Conservation (phyloP, 2,113 vertebrate genomes). For the Bubo scandiacus region DNA sequence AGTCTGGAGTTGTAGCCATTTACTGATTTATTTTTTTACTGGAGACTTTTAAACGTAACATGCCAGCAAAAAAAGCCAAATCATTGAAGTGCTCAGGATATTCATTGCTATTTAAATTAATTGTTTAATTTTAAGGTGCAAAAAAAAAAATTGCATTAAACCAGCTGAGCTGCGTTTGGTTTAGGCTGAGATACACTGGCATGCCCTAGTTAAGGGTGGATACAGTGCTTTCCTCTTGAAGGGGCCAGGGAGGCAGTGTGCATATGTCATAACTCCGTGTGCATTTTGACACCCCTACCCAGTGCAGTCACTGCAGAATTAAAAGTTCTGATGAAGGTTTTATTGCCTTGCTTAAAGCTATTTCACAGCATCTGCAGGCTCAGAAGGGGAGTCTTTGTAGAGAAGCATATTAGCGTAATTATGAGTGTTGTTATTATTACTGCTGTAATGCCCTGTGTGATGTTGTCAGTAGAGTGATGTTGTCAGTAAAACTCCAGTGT, state of each 20-base stretch:
- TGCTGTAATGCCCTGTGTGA: background rate
- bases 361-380: background rate
- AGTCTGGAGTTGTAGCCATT: background rate
- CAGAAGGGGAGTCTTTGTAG: background rate
- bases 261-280: background rate
- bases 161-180: background rate
- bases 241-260: background rate
- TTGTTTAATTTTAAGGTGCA: background rate
- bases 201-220: background rate
- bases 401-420: background rate
- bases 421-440: background rate
- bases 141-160: background rate
- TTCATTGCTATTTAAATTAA: background rate
- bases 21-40: background rate
- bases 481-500: background rate
- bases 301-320: background rate
- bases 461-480: background rate
- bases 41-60: background rate
- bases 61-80: background rate
- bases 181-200: background rate
- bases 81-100: background rate
- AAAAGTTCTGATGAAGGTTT: background rate
- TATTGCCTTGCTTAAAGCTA: background rate
- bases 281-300: background rate
- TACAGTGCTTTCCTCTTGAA: background rate